Evolutionary conservation across 37 sponge, comb jelly and placozoan genomes (phyloP), one percentile per base, ranked within the genome.

Genomic region (Oscarella lobularis): DNA sequence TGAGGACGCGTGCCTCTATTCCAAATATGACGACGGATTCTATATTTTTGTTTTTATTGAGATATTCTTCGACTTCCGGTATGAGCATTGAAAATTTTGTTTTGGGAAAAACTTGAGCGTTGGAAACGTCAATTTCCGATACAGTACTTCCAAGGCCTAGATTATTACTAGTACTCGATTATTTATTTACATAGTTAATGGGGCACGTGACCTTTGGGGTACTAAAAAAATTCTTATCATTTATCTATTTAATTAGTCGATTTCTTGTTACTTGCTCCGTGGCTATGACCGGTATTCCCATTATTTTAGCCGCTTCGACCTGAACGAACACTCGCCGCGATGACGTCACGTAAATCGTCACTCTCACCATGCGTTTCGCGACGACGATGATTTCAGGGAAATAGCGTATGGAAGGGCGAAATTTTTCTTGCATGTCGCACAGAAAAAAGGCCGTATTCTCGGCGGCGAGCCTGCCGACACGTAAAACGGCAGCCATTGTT

Each of bases 371-470:
- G 79, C 84, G 79, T n/a, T 86, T 68, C 0, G 95, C 90, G 33
- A 95, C 93, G 6, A 85, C 74, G 30, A 84, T 76, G 40, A 98
- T 94, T 38, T 94, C 99, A 3, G 92, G 92, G 41, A 85, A 98
- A 79, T 98, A 91, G 14, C 86, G 66, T 33, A 98, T 98, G 36
- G 82, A 78, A 2, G 95, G 92, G 36, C 83, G 78, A 69, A 98
- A 98, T 82, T 98, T 98, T 77, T 98, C 99, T 76, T 98, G 99
- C 92, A 98, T 88, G 76, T 98, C 99, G 83, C 99, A 98, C 31
- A 94, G 68, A 73, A 98, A 98, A 73, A 98, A 88, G 71, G 84
- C 88, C 36, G 90, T 84, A 33, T 73, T 79, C 55, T 76, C 74
- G 14, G 83, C 67, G 3, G 81, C 74, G 4, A 98, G 38, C 32